Conservation (phyloP, 2,113 vertebrate genomes). For the Bufo bufo region DNA sequence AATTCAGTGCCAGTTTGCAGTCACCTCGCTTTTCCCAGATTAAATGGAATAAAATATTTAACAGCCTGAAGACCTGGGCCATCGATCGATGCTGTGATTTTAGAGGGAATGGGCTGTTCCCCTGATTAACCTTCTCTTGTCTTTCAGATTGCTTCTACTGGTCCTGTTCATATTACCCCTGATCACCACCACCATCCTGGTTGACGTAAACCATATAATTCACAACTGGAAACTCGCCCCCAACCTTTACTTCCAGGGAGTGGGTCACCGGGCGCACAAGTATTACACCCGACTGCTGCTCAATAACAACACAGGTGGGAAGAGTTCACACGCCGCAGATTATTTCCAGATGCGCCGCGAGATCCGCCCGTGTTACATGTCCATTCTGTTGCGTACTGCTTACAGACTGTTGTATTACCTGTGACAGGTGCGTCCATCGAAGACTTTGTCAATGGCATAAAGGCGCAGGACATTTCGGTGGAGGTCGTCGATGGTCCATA, state of each 20-base stretch:
- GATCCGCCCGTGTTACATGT: too few species aligned
- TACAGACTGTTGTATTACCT: not conserved
- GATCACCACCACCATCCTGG: not conserved
- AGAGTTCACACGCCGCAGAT: too few species aligned
- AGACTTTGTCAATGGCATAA: slow-evolving; percentile 80
- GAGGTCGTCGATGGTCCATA: slow-evolving; percentile 74
- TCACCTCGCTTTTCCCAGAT: not conserved
- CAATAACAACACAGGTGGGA: not conserved
- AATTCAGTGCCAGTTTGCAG: too few species aligned
- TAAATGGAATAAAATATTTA: too few species aligned
- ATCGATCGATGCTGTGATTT: too few species aligned
- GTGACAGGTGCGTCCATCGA: slow-evolving; percentile 80
- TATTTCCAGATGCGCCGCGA: too few species aligned
- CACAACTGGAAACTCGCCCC: not conserved
- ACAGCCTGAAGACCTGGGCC: too few species aligned
- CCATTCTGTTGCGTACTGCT: too few species aligned
- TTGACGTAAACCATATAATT: not conserved
- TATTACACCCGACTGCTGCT: not conserved
- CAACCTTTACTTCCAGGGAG: not conserved
- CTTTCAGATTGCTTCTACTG: not conserved
- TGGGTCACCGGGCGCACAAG: not conserved
- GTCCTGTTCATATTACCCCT: not conserved
- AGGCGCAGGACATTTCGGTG: slow-evolving; percentile 79
- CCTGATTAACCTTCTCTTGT: not conserved
- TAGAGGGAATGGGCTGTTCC: too few species aligned